Base-by-base conservation (phyloP, 2,888 invertebrate genomes). In the Panopea generosa region DNA sequence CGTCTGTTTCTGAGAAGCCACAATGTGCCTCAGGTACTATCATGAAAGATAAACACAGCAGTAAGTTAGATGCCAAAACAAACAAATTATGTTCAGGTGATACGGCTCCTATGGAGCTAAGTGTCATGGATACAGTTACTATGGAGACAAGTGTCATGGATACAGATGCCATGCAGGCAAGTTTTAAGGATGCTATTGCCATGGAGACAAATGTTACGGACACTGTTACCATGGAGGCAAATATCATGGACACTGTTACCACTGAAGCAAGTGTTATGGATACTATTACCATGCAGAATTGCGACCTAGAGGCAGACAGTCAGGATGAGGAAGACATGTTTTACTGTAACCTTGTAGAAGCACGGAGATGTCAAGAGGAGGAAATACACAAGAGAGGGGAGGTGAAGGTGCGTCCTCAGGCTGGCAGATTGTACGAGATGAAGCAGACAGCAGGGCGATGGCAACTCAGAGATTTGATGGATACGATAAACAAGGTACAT, bases 341-440 rank as follows among this genome's bases (percentile, higher is more conserved):
- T 60, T 80, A 71, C 27, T 80, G 73, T 68, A 70, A 57, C 43
- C 65, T 87, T n/a, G 77, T 82, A 22, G 85, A 86, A 52, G 86
- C 85, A 7, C 79, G 86, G 24, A 63, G 77, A 63, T 68, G 75
- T 24, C 90, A 90, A 59, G 84, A 84, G 16, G 83, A 85, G 26
- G 65, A 84, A 3, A 86, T 87, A 4, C 40, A 79, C 49, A 38
- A 57, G 11, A 87, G 84, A 59, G 69, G 81, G 57, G 73, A 55
- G 18, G 53, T 26, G 27, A 85, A 80, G 24, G 74, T 87, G 9
- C 73, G 74, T 24, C 86, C 89, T 2, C 63, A 79, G 24, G 53
- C 74, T 27, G 90, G 90, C 4, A 78, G 82, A 33, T 56, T 87
- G 70, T 77, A 77, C 38, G 59, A 60, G 16, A 60, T 74, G 70